Conservation (phyloP, 2,113 vertebrate genomes). For the Rostratula benghalensis region DNA sequence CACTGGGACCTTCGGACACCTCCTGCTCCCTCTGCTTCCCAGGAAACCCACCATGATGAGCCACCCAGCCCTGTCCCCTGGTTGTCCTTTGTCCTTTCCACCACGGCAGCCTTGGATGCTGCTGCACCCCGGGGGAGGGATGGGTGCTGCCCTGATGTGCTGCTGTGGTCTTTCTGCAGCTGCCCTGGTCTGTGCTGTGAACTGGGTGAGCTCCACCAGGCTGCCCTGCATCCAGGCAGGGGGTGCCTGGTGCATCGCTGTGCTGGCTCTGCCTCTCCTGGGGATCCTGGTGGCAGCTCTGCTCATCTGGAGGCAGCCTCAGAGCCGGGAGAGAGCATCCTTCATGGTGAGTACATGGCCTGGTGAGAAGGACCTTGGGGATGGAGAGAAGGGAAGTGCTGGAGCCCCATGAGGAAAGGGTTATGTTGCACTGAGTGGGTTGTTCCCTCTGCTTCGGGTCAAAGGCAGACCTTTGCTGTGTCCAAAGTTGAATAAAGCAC, state of each 20-base stretch:
- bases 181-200: conserved; percentile 59
- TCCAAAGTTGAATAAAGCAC: rapidly evolving
- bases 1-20: rapidly evolving
- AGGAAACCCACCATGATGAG: not conserved
- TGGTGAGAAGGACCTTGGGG: not conserved
- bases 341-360: conserved; percentile 79
- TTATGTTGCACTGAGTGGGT: rapidly evolving
- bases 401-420: not conserved
- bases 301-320: conserved; percentile 83
- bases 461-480: not conserved
- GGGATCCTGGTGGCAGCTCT: conserved; percentile 58
- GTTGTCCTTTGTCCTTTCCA: not conserved
- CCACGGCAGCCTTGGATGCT: not conserved
- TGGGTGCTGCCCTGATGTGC: not conserved
- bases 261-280: conserved; percentile 62
- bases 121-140: not conserved
- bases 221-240: conserved; percentile 58
- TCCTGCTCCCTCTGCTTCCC: not conserved
- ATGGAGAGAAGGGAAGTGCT: not conserved
- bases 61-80: not conserved
- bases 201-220: conserved; percentile 59
- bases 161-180: conserved; percentile 59
- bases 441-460: not conserved
- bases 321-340: conserved; percentile 75
- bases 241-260: conserved; percentile 73